phyloP scores from a whole-genome alignment of 2,797 vertebrate species.

The Brotula barbata region DNA sequence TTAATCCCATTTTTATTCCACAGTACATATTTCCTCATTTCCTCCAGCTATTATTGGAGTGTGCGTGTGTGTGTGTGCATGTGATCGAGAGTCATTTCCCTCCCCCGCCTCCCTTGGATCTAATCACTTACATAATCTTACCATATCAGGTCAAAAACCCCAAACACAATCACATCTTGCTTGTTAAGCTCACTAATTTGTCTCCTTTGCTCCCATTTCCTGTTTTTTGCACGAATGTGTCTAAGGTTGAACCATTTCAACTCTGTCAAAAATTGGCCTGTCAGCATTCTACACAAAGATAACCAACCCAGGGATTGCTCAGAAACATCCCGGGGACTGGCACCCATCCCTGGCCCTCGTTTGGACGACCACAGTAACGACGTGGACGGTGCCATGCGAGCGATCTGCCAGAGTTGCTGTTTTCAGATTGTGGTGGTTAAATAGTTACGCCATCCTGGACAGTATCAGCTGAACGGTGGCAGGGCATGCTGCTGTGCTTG shows the following conservation, averaged over 20 bases:
- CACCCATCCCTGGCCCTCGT: constrained; percentile 39
- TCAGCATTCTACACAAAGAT: constrained; percentile 39
- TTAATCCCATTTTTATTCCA: too few relatives aligned
- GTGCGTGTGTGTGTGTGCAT: neutral
- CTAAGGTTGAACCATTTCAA: constrained; percentile 2
- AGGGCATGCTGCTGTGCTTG: constrained; percentile 29
- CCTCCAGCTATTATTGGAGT: too few relatives aligned
- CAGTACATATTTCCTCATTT: too few relatives aligned
- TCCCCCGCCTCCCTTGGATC: neutral
- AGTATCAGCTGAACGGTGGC: constrained; percentile 40
- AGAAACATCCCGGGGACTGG: constrained; percentile 53
- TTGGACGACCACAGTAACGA: constrained; percentile 39
- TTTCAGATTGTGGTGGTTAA: constrained; percentile 49
- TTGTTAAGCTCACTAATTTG: neutral
- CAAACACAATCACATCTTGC: neutral
- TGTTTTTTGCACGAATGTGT: constrained; percentile 8
- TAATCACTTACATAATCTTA: constrained; percentile 1
- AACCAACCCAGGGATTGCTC: constrained; percentile 39
- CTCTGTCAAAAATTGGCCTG: constrained; percentile 25
- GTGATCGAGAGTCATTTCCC: neutral
- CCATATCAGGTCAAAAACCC: constrained; percentile 1
- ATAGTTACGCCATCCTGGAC: constrained; percentile 45
- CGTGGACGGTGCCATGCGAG: constrained; percentile 38
- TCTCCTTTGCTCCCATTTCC: constrained; percentile 1
- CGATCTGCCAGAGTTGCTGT: constrained; percentile 42